Percentiles rank a stretch among this genome's conserved stretches.
Conservation (phyloP, 2,888 invertebrate species). For the Spodoptera picta region DNA sequence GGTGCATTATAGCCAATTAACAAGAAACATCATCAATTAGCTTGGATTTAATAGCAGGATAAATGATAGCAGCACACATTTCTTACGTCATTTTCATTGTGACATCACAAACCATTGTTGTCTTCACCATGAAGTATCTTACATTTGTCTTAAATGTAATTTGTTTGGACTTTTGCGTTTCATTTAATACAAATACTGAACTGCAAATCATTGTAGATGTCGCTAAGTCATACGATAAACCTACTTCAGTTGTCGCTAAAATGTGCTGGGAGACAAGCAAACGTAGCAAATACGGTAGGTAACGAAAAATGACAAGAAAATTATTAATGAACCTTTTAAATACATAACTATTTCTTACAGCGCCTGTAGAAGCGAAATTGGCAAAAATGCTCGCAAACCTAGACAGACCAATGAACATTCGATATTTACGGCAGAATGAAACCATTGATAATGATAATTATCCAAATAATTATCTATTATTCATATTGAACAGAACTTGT, state of each 20-base stretch:
- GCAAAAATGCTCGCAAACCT: slow-evolving; percentile 47
- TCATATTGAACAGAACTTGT: slow-evolving; percentile 53
- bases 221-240: slow-evolving; percentile 64
- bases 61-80: slow-evolving; percentile 28
- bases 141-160: slow-evolving; percentile 32
- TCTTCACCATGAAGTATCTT: slow-evolving; percentile 39
- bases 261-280: slow-evolving; percentile 67
- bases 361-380: slow-evolving; percentile 57
- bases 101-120: not conserved
- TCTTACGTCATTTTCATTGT: slow-evolving; percentile 11
- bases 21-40: slow-evolving; percentile 33
- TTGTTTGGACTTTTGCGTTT: slow-evolving; percentile 35
- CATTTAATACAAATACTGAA: slow-evolving; percentile 44
- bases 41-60: slow-evolving; percentile 16
- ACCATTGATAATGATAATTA: slow-evolving; percentile 15
- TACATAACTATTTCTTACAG: slow-evolving; percentile 12
- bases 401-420: slow-evolving; percentile 51
- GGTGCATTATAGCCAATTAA: slow-evolving; percentile 46
- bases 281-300: slow-evolving; percentile 55
- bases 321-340: too few species aligned
- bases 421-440: slow-evolving; percentile 51
- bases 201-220: slow-evolving; percentile 69
- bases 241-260: slow-evolving; percentile 65
- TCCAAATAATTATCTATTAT: slow-evolving; percentile 33
- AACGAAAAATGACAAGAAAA: not conserved